Conservation (phyloP, 2,888 invertebrate species). For the Ormyrus nitidulus region DNA sequence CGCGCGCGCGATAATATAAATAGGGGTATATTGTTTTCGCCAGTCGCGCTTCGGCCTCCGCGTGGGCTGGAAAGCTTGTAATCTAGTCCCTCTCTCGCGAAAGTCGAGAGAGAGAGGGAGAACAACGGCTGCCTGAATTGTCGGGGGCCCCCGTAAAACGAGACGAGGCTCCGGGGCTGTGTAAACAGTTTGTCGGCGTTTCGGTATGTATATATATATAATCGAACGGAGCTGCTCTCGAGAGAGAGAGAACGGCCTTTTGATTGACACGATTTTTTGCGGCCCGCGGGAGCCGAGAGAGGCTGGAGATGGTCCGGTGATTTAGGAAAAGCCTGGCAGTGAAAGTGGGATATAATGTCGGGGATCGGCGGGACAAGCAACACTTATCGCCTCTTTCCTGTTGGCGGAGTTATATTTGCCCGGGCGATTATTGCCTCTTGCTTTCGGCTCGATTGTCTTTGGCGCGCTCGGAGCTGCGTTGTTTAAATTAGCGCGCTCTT, state of each 20-base stretch:
- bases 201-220: not conserved
- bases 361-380: not conserved
- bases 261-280: conserved; percentile 24
- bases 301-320: not conserved
- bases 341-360: conserved; percentile 27
- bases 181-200: conserved; percentile 1
- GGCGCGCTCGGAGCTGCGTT: not conserved
- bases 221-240: not conserved
- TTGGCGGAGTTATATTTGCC: not conserved
- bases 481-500: not conserved
- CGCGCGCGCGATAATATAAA: not conserved
- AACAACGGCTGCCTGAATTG: not conserved
- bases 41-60: not conserved
- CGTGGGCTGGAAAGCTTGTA: no score
- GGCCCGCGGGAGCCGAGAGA: not conserved
- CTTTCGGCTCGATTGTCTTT: not conserved
- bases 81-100: not conserved
- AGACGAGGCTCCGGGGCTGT: not conserved
- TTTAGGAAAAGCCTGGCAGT: conserved; percentile 15
- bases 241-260: not conserved
- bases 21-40: not conserved
- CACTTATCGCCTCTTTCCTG: not conserved
- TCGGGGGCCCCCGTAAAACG: not conserved
- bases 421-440: not conserved
- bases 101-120: conserved; percentile 8